Conservation (phyloP, 2,113 vertebrate genomes). For the Brienomyrus brachyistius region DNA sequence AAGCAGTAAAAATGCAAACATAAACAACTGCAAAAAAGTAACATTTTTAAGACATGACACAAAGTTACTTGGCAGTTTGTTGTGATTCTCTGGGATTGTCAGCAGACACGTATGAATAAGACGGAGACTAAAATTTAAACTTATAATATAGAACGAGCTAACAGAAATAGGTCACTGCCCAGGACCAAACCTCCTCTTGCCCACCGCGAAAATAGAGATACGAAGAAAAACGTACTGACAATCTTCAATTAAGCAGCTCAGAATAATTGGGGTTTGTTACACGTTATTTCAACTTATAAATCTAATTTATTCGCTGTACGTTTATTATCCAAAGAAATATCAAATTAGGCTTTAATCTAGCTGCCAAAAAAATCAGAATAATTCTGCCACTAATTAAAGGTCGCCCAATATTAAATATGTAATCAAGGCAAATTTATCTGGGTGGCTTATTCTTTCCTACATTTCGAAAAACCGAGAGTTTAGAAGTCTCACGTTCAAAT, state of each 20-base stretch:
- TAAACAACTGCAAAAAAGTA: slow-evolving; percentile 10
- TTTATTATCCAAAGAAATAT: background rate
- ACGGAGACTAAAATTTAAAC: background rate
- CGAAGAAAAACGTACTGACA: background rate
- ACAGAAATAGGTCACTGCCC: background rate
- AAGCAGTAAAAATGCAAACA: slow-evolving; percentile 14
- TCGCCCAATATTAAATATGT: background rate
- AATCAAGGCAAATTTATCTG: background rate
- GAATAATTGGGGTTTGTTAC: background rate
- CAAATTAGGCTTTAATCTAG: background rate
- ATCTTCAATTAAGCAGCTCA: background rate
- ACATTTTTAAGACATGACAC: background rate
- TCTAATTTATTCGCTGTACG: background rate
- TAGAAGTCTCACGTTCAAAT: background rate
- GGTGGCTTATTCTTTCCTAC: background rate
- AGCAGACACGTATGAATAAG: background rate
- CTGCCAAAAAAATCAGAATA: background rate
- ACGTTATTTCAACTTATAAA: background rate
- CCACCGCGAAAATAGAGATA: background rate
- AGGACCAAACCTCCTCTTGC: background rate
- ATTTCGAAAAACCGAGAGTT: background rate
- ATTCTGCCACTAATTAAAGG: background rate
- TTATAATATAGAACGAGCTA: background rate
- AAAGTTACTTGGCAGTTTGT: background rate
- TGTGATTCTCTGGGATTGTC: background rate